These are phyloP conservation scores for Rotaria sp. DNA, from an alignment of 2,888 invertebrate species.

Conservation along the genomic window DNA sequence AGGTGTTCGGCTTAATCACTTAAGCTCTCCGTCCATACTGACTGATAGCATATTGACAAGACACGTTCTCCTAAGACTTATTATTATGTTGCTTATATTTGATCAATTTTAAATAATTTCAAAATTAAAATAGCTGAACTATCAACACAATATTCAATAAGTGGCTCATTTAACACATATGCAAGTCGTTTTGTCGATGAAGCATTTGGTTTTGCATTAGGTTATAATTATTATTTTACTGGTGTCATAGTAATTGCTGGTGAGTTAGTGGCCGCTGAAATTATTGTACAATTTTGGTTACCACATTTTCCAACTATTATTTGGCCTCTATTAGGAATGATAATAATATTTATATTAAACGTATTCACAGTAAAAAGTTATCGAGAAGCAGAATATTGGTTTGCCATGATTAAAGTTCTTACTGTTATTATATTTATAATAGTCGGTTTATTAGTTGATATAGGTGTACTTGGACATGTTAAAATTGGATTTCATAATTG, in stretches of 20 bases:
- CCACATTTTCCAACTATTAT: background rate
- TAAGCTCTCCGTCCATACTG: no score
- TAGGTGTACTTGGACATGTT: background rate
- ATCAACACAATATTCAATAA: background rate
- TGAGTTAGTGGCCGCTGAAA: background rate
- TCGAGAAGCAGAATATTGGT: constrained; percentile 2
- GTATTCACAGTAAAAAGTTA: background rate
- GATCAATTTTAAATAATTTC: no score
- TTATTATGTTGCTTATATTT: no score
- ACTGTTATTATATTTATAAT: background rate
- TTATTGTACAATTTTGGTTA: background rate
- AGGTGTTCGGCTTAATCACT: no score
- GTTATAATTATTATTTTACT: background rate
- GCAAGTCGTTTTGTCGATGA: background rate
- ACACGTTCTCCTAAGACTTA: no score
- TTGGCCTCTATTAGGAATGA: no score
- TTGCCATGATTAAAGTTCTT: background rate
- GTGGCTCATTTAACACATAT: background rate
- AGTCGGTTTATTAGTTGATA: background rate
- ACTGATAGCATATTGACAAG: no score
- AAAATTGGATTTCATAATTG: background rate
- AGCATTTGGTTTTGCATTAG: background rate
- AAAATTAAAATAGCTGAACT: background rate
- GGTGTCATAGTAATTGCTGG: background rate
- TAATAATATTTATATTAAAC: background rate